Conservation (phyloP, 1,140 invertebrate genomes). For the Rhagoletis pomonella region DNA sequence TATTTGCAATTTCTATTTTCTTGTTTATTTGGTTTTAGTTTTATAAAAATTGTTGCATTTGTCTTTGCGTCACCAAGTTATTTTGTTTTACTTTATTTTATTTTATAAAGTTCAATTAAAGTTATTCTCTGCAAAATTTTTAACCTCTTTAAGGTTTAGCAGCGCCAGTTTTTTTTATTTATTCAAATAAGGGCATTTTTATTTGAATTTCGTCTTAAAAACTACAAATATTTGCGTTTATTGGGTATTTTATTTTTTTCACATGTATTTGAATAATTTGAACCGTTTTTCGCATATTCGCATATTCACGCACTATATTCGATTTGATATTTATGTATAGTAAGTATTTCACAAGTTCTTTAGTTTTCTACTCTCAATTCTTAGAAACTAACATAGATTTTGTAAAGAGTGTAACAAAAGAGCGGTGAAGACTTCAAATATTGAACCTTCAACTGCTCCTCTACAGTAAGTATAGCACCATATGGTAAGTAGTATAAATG, state of each 20-base stretch:
- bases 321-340: neutral
- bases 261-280: neutral
- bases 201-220: neutral
- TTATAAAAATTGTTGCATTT: neutral
- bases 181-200: neutral
- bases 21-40: neutral
- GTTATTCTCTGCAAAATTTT: neutral
- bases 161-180: neutral
- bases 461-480: conserved; percentile 56
- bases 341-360: neutral
- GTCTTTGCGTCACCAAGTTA: neutral
- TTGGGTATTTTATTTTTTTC: neutral
- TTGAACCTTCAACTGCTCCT: conserved; percentile 13
- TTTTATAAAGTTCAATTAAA: neutral
- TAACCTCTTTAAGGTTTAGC: neutral
- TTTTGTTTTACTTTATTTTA: neutral
- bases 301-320: neutral
- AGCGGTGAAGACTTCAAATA: conserved; percentile 23
- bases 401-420: conserved; percentile 54
- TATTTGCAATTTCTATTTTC: neutral
- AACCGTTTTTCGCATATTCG: neutral
- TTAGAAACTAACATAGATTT: neutral
- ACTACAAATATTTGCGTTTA: neutral
- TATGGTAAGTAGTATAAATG: conserved; percentile 21
- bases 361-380: neutral